Base-by-base conservation (phyloP, 2,113 vertebrate species). In the Hyaena hyaena region DNA sequence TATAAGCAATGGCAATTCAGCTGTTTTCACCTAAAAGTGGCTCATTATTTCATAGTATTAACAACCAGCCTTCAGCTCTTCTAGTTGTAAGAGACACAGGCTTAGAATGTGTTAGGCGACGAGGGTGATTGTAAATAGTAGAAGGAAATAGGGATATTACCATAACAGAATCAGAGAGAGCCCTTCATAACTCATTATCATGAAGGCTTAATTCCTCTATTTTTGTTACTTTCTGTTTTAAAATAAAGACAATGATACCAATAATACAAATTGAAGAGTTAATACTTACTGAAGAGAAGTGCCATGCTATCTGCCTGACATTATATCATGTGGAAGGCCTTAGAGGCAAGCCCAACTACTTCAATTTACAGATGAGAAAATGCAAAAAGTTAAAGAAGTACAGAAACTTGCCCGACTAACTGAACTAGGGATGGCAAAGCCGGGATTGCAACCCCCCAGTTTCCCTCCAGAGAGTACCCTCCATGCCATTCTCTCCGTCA, bases 41-140 rank as follows among this genome's bases (percentile, higher is more conserved):
- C 33, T 81, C 74, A 80, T 93, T 90, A 94, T 94, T 90, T 94
- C 76, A 24, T 76, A 26, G 6, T 28, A 95, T 81, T 71, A 92
- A 55, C 53, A 55, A 55, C 94, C 95, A 65, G 12, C 23, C 48
- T 58, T 93, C 31, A 82, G 24, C 16, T 55, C 15, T 77, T 65
- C 23, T 43, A 17, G 24, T 79, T 92, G n/a, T 76, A 76, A 81
- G n/a, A 88, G 19, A 26, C 23, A 58, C 1, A 26, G 0, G 7
- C 43, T 77, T 77, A 77, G 14, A 82, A 45, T 63, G 31, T 10
- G 45, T 48, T 53, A 69, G 9, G 43, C 77, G 50, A 48, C 2
- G 24, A 48, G 2, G 5, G 76, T 73, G 71, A 65, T 17, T 77
- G 6, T 43, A 88, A 95, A 74, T 43, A 84, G 8, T 69, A 33